Evolutionary conservation across 1,140 invertebrate species (phyloP), one percentile per base, ranked within the genome.

Genomic region (Drosophila sp.): DNA sequence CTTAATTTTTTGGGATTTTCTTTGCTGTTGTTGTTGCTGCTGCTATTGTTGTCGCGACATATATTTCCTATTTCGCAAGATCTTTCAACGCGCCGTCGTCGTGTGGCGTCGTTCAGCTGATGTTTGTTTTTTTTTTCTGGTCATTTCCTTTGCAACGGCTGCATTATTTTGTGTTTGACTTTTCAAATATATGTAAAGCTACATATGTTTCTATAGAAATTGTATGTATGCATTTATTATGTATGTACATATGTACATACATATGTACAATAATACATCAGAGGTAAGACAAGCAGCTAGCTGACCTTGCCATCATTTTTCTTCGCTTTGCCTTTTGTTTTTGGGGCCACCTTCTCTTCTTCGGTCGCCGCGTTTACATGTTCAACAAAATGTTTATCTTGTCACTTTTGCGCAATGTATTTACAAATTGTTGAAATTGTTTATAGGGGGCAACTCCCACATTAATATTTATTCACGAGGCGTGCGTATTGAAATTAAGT

Each of bases 61-160:
- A 58, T 58, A 82, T 82, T 79, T 83, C 79, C 79, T 74, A 83
- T 82, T 82, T 82, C 74, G 79, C 79, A 82, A 82, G 40, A 61
- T 64, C 71, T 78, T 61, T 70, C 61, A 55, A 57, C 70, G 47
- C 23, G 60, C 60, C 38, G 38, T 23, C 41, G 35, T 32, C 33
- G 33, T 61, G 27, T 44, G 10, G 64, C 40, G 35, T 70, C 77
- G 73, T 69, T 80, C 72, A 76, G 57, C 30, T 35, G 35, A 17
- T 55, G 54, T 33, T 25, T 60, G 8, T 56, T 35, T 56, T 35
- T 44, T 56, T 66, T 79, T 83, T 79, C 75, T 82, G 67, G 62
- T 74, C 80, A 82, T 82, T 82, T 82, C 75, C 70, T 82, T 79
- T 74, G 58, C 72, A 50, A 10, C 44, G 44, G 8, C 66, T 65